phyloP scores from a whole-genome alignment of 2,888 invertebrate genomes.

The Tachina fera region DNA sequence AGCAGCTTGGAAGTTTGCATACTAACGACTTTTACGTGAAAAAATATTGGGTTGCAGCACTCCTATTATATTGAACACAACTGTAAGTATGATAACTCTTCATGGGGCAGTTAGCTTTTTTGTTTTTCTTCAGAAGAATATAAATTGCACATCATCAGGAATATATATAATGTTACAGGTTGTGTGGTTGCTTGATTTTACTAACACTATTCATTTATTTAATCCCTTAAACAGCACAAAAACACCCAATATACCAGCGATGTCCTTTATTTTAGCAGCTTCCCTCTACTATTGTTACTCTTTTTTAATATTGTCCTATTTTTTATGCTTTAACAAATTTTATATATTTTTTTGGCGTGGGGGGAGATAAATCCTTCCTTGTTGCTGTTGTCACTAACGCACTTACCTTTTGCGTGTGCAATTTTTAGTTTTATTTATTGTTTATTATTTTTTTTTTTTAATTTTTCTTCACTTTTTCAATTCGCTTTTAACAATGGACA shows the following conservation, averaged over 20 bases:
- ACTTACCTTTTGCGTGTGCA: conserved; percentile 69
- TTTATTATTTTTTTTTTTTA: conserved; percentile 7
- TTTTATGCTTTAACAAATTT: background rate
- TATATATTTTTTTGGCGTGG: no score
- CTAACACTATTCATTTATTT: conserved; percentile 47
- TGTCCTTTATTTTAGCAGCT: conserved; percentile 35
- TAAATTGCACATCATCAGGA: conserved; percentile 67
- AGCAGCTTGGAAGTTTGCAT: no score
- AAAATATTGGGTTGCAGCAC: no score
- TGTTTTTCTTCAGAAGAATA: conserved; percentile 26
- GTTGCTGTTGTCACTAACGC: conserved; percentile 61
- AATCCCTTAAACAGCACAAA: conserved; percentile 42
- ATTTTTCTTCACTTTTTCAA: conserved; percentile 7
- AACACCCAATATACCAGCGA: conserved; percentile 45
- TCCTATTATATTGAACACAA: no score
- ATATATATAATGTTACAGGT: conserved; percentile 56
- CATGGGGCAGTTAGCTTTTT: background rate
- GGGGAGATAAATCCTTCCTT: conserved; percentile 33
- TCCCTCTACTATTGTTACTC: conserved; percentile 27
- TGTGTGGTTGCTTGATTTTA: conserved; percentile 49
- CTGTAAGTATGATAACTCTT: background rate
- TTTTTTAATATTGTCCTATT: conserved; percentile 5
- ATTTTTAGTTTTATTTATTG: conserved; percentile 51
- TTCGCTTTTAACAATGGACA: conserved; percentile 37
- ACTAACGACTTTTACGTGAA: no score